These are phyloP conservation scores for Calephelis nemesis DNA, from an alignment of 1,140 invertebrate genomes.

Conservation along the genomic window DNA sequence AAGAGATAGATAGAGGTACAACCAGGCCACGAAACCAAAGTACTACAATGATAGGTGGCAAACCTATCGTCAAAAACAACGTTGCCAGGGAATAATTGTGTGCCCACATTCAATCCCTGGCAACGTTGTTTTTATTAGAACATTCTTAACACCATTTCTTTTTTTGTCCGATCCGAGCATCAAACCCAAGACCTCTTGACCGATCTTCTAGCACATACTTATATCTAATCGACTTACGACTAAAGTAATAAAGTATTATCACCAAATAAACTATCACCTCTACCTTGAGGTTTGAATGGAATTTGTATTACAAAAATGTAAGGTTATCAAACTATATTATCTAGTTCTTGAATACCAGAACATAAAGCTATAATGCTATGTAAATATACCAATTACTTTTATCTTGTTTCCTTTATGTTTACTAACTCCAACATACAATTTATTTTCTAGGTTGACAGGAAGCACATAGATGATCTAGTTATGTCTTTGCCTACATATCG, in stretches of 20 bases:
- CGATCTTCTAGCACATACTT: too few relatives aligned
- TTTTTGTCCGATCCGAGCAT: too few relatives aligned
- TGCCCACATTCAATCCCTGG: too few relatives aligned
- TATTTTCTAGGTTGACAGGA: slow-evolving; percentile 14
- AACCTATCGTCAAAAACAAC: too few relatives aligned
- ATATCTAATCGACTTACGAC: too few relatives aligned
- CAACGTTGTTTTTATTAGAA: too few relatives aligned
- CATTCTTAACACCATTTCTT: too few relatives aligned
- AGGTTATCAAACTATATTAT: slow-evolving; percentile 8
- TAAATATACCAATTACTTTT: slow-evolving; percentile 9
- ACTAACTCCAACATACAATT: not conserved
- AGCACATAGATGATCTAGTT: slow-evolving; percentile 2
- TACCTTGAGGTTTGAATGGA: not conserved
- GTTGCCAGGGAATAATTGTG: too few relatives aligned
- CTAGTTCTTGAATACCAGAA: not conserved
- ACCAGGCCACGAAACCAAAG: too few relatives aligned
- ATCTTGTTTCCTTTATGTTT: slow-evolving; percentile 3
- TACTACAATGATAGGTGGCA: too few relatives aligned
- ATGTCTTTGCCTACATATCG: not conserved
- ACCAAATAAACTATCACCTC: not conserved
- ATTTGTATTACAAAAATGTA: not conserved
- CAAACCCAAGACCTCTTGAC: too few relatives aligned
- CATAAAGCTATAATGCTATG: slow-evolving; percentile 8
- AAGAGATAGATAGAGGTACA: too few relatives aligned
- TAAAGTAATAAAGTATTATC: not conserved